phyloP scores from a whole-genome alignment of 2,113 vertebrate species.

The Oxyruncus cristatus region DNA sequence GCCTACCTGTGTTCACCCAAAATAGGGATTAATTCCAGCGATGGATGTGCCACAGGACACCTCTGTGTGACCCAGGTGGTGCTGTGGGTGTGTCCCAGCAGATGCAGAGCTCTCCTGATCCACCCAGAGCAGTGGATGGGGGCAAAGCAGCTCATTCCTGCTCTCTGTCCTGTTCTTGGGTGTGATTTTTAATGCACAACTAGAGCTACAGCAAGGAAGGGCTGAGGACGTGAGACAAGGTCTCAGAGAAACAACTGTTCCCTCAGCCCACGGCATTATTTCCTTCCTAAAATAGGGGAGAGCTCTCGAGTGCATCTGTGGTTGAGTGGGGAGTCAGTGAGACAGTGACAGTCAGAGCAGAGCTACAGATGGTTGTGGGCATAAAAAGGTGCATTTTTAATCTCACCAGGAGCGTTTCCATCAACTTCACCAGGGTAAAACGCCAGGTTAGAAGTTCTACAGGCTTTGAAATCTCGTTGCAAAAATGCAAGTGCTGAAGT shows the following conservation, averaged over 20 bases:
- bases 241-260: neutral
- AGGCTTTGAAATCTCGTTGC: neutral
- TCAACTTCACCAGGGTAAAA: neutral
- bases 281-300: neutral
- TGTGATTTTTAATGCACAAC: neutral
- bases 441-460: neutral
- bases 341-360: neutral
- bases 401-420: neutral
- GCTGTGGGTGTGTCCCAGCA: neutral
- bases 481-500: neutral
- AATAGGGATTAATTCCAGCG: neutral
- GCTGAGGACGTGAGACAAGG: neutral
- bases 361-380: neutral
- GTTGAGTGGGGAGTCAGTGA: neutral
- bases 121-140: neutral
- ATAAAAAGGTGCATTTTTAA: neutral
- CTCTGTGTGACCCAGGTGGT: neutral
- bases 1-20: neutral
- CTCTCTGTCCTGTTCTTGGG: neutral
- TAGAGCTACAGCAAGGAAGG: neutral
- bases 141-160: neutral
- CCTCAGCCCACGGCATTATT: neutral
- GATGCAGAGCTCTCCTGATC: neutral
- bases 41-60: neutral
- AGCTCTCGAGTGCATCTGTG: neutral